Evolutionary conservation across 2,113 vertebrate species (phyloP).

Genomic region (Clinocottus analis): DNA sequence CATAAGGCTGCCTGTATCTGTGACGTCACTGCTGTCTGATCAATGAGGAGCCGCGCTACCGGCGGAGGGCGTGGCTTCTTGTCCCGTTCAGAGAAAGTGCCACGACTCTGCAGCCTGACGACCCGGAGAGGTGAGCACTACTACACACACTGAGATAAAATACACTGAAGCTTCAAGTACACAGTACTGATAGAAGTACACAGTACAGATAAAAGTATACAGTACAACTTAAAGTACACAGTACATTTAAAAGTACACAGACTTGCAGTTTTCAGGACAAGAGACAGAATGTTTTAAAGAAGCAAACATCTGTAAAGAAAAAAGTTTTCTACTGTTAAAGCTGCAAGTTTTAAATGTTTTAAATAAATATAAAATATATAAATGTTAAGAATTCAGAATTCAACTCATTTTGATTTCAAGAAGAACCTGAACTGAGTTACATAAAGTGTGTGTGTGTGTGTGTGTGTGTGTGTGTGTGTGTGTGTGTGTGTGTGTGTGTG

Average conservation of each 20-base stretch:
- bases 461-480: not conserved
- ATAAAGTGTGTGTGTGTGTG: not conserved
- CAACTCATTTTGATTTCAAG: not conserved
- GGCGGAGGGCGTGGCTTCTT: slow-evolving; percentile 8
- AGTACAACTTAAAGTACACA: not conserved
- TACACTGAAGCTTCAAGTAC: not conserved
- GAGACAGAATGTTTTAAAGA: not conserved
- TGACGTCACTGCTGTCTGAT: slow-evolving; percentile 11
- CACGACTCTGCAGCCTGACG: slow-evolving; percentile 34
- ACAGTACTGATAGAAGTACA: not conserved
- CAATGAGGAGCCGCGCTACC: not conserved
- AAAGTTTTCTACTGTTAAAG: too few species aligned
- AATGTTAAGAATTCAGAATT: not conserved
- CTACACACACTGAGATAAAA: not conserved
- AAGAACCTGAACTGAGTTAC: slow-evolving; percentile 4
- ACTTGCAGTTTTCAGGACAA: not conserved
- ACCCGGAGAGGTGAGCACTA: slow-evolving; percentile 20
- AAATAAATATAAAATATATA: not conserved
- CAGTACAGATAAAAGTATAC: not conserved
- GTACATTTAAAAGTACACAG: not conserved
- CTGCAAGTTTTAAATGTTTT: too few species aligned
- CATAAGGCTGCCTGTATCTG: not conserved
- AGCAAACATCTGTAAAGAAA: not conserved
- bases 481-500: not conserved
- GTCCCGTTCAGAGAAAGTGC: slow-evolving; percentile 33